Evolutionary conservation across 2,113 vertebrate species (phyloP), one percentile per base, ranked within the genome.

Genomic region (Rallus limicola): DNA sequence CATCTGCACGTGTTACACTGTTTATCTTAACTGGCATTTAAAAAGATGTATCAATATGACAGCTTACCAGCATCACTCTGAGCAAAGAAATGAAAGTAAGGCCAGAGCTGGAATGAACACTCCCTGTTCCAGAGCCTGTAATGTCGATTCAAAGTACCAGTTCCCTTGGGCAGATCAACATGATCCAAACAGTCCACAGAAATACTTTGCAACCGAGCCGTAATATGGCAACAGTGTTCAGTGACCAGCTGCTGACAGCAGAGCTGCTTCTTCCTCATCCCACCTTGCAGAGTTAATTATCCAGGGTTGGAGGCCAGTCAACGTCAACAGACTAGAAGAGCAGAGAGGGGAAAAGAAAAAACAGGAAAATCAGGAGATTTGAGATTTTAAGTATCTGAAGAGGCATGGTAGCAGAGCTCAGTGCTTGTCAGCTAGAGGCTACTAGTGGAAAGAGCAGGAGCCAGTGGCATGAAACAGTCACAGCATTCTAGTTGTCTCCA

Each of bases 221-320:
- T 63, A 13, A 15, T 20, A 26, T 36, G 20, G 72, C 38, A 17
- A 26, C 59, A 34, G 69, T 9, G 31, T 40, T 65, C 88, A 33
- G 76, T 33, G 71, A 84, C 31, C 85, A 71, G 58, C 81, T 93
- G 76, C 80, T 63, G 88, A n/a, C 46, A 28, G 13, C 5, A 44
- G 9, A 40, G 77, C 55, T 55, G 72, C 69, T 91, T 55, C 40
- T 82, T 96, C 48, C 19, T 82, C 15, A 7, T 97, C 69, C 75
- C 81, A 36, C 2, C 70, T 91, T 86, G 92, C 80, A 58, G 44
- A 84, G 69, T 75, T 97, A 99, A 88, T 99, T 98, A 33, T 98
- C 98, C 83, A 99, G 94, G 64, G 97, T 79, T 40, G 99, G 99
- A 40, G 99, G 99, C 99, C 99, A 99, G 97, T 99, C 99, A 92